Evolutionary conservation across 2,113 vertebrate species (phyloP).

Genomic region (Aspiorhynchus laticeps): DNA sequence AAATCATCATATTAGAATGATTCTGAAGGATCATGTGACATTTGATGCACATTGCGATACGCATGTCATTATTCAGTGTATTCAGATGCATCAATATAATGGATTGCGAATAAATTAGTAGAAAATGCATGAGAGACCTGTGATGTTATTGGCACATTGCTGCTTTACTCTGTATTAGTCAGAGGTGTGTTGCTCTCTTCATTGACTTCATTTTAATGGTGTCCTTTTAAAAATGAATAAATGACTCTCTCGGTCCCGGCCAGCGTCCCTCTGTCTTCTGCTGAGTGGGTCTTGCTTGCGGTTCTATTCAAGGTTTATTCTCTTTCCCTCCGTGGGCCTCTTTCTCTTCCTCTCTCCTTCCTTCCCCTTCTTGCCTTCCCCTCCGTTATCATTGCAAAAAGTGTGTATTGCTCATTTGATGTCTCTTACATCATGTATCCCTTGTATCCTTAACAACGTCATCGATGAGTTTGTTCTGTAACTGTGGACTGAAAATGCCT

Average conservation of each 20-base stretch:
- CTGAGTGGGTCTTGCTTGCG: neutral
- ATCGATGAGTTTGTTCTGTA: constrained; percentile 26
- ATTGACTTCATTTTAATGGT: neutral
- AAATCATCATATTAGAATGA: neutral
- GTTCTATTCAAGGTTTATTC: constrained; percentile 21
- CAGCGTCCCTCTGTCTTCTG: neutral
- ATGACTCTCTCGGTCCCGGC: neutral
- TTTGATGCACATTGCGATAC: neutral
- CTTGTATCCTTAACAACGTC: neutral
- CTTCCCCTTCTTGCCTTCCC: constrained; percentile 14
- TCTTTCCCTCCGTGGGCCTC: constrained; percentile 15
- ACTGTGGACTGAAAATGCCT: neutral
- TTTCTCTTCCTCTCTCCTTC: constrained; percentile 5
- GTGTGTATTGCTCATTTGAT: constrained; percentile 11
- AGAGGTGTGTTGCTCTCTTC: neutral
- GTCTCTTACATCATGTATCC: neutral
- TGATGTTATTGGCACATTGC: neutral
- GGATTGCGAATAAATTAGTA: neutral
- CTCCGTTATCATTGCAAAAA: constrained; percentile 49
- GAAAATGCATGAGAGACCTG: neutral
- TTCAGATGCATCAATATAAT: neutral
- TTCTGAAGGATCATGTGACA: too few species aligned
- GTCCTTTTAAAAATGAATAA: neutral
- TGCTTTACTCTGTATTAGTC: neutral
- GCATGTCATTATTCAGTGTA: neutral